Evolutionary conservation across 1,140 invertebrate genomes (phyloP), one percentile per base, ranked within the genome.

Genomic region (Apocrypta bakeri): DNA sequence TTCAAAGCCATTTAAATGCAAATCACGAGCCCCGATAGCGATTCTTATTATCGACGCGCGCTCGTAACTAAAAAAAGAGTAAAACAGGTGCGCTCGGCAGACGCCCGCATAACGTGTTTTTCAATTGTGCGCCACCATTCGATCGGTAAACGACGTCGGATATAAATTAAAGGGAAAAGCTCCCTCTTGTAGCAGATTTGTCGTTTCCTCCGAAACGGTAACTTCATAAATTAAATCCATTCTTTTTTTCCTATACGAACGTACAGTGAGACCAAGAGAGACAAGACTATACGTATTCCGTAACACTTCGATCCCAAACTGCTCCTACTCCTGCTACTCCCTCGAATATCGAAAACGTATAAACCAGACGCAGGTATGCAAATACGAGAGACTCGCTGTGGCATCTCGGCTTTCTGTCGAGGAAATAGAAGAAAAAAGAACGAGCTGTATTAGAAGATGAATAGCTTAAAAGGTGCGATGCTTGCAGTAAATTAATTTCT

Each of bases 341-440:
- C 63, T 64, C 48, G 69, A 63, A 75, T 81, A 75, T 81, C 61
- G 72, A 81, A 81, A 81, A 75, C 72, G 79, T 75, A 81, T 75
- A 81, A 81, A 75, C 24, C 63, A 75, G 7, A 4, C 33, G 48
- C 24, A 42, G 37, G 73, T 81, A 81, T 73, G 79, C 79, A 81
- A 81, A 81, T 81, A 21, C 27, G 3, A 24, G 7, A 24, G 56
- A 61, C 14, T 73, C 31, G 71, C 17, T 24, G 71, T 37, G 21
- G 37, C 71, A 14, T 42, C 33, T 73, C n/a, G 21, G 25, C 61
- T 25, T 7, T 8, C 24, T 66, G 27, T 66, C 24, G 24, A 25
- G 63, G 9, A 66, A 66, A 66, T 66, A 66, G 63, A 66, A 24
- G 63, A 27, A 56, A 56, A 56, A 56, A 56, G 48, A 17, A 21